Evolutionary conservation across 2,113 vertebrate genomes (phyloP).

Genomic region (Collichthys lucidus): DNA sequence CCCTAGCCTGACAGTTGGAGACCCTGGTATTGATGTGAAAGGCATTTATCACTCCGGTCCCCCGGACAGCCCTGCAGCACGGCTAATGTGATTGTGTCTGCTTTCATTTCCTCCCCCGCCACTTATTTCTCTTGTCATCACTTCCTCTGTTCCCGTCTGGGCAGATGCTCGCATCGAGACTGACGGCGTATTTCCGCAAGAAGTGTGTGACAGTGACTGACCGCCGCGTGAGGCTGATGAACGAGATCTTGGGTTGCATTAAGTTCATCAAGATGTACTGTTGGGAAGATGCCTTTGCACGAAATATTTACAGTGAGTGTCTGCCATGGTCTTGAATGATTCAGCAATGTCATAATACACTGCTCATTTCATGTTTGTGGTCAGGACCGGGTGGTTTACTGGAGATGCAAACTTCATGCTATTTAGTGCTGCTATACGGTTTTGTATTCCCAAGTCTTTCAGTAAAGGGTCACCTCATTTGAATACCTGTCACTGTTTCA

Average conservation of each 20-base stretch:
- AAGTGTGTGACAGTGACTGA: constrained; percentile 86
- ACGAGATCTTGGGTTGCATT: constrained; percentile 86
- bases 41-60: constrained; percentile 66
- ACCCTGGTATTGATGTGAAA: constrained; percentile 63
- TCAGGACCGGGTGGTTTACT: not conserved
- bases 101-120: constrained; percentile 78
- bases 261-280: constrained; percentile 91
- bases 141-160: constrained; percentile 61
- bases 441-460: not conserved
- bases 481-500: constrained; percentile 28
- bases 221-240: constrained; percentile 86
- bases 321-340: constrained; percentile 17
- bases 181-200: constrained; percentile 87
- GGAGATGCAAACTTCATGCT: constrained; percentile 14
- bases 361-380: constrained; percentile 43
- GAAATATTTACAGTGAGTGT: constrained; percentile 84
- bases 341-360: constrained; percentile 2
- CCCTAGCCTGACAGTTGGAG: constrained; percentile 48
- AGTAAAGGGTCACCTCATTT: constrained; percentile 41
- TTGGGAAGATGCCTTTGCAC: constrained; percentile 85
- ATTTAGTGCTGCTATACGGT: not conserved
- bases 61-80: constrained; percentile 53
- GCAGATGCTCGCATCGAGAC: constrained; percentile 85
- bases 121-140: constrained; percentile 71
- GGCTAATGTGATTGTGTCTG: constrained; percentile 72